Conservation (phyloP, 2,888 invertebrate species). For the Platycheirus albimanus region DNA sequence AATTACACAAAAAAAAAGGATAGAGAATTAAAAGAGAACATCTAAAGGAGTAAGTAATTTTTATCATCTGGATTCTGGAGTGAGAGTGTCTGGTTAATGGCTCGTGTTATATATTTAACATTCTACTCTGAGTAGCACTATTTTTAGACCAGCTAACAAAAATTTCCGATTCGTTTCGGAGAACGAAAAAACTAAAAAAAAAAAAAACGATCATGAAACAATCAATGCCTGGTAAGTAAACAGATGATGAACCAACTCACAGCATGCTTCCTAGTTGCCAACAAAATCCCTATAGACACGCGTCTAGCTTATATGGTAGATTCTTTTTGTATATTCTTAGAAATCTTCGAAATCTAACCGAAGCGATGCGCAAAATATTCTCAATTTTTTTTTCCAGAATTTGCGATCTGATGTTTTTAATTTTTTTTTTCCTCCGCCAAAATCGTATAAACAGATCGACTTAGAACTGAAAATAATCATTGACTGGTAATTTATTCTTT, state of each 20-base stretch:
- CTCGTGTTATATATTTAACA: slow-evolving; percentile 66
- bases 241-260: slow-evolving; percentile 54
- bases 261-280: slow-evolving; percentile 53
- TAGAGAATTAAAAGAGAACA: slow-evolving; percentile 7
- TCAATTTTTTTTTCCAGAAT: slow-evolving; percentile 37
- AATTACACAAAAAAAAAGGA: slow-evolving; percentile 2
- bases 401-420: slow-evolving; percentile 34
- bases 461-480: slow-evolving; percentile 58
- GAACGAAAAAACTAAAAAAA: slow-evolving; percentile 42
- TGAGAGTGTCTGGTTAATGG: slow-evolving; percentile 64
- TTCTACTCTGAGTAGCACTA: slow-evolving; percentile 48
- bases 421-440: neutral
- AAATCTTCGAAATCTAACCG: slow-evolving; percentile 36
- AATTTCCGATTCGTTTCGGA: slow-evolving; percentile 56
- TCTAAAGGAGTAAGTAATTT: slow-evolving; percentile 56
- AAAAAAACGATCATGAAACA: slow-evolving; percentile 56
- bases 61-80: slow-evolving; percentile 72
- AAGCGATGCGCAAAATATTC: slow-evolving; percentile 69
- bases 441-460: slow-evolving; percentile 50
- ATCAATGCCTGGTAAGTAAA: slow-evolving; percentile 66
- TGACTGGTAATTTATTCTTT: slow-evolving; percentile 46
- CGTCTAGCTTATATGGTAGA: slow-evolving; percentile 51
- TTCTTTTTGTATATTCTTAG: slow-evolving; percentile 25
- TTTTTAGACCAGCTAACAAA: slow-evolving; percentile 50
- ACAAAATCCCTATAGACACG: slow-evolving; percentile 44